Base-by-base conservation (phyloP, 1,140 invertebrate genomes). In the Apis laboriosa region DNA sequence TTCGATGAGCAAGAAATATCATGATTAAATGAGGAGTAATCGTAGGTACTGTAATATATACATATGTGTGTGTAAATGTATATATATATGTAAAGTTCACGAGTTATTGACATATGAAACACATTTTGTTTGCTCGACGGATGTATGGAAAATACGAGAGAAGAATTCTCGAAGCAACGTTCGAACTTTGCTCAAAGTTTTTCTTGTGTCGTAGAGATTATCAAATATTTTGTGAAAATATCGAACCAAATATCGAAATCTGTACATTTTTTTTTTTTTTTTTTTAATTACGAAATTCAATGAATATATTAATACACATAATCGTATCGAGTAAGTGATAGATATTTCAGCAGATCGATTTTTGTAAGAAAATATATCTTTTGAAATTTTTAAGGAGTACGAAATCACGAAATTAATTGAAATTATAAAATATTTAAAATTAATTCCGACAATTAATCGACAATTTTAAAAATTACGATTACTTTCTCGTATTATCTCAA, bases 1-100 rank as follows among this genome's bases (percentile, higher is more conserved):
- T 82, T 67, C 77, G 86, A 75, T 68, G 58, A 84, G 60, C 73
- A 84, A 80, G 77, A n/a, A 56, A 58, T n/a, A 63, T 17, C 28
- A 3, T 43, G 66, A 51, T 63, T 55, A 77, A 68, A 82, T 77
- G 68, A 68, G 13, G 19, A 68, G 21, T 74, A 58, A 11, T 74
- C 13, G 43, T 15, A 68, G 68, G 24, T 24, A 21, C 9, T 13
- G 66, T 17, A 11, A n/a, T 67, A 49, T 7, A 49, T 43, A 5
- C 4, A 0, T 43, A 0, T 7, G 34, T 43, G 34, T 7, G 34
- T 3, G 34, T 34, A 2, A 0, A 2, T 1, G 28, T 34, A 34
- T 34, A 34, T 34, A 43, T 43, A 7, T 3, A n/a, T 21, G n/a
- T 21, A 12, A 49, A 7, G 28, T 68, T 13, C 7, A 19, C 19